Evolutionary conservation across 2,888 invertebrate genomes (phyloP).

Genomic region (Leptodirus hochenwartii): DNA sequence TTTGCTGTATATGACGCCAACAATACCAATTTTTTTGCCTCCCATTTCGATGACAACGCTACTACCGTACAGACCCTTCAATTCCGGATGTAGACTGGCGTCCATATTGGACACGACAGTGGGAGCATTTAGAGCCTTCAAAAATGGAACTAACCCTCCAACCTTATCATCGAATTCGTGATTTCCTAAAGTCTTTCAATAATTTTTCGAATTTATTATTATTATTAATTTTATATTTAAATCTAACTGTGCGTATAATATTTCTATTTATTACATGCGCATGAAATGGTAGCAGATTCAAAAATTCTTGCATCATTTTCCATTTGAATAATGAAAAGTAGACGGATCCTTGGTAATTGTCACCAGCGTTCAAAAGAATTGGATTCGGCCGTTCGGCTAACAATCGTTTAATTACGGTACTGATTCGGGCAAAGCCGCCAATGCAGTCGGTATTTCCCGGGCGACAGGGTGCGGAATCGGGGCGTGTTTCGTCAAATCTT

Average conservation of each 20-base stretch:
- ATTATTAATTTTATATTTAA: too few relatives aligned
- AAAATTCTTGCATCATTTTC: slow-evolving; percentile 53
- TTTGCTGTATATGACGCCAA: slow-evolving; percentile 45
- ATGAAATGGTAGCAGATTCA: slow-evolving; percentile 57
- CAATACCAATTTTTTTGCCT: slow-evolving; percentile 53
- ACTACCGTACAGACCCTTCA: slow-evolving; percentile 40
- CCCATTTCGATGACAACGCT: slow-evolving; percentile 41
- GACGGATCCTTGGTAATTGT: slow-evolving; percentile 71
- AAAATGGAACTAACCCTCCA: slow-evolving; percentile 50
- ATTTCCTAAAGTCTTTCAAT: slow-evolving; percentile 55
- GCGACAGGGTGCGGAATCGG: slow-evolving; percentile 34
- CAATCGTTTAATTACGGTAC: slow-evolving; percentile 32
- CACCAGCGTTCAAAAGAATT: slow-evolving; percentile 63
- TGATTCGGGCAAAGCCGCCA: slow-evolving; percentile 49
- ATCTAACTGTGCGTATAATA: too few relatives aligned
- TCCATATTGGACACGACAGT: slow-evolving; percentile 64
- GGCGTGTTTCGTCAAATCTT: slow-evolving; percentile 36
- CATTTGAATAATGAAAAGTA: slow-evolving; percentile 59
- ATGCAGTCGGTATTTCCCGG: slow-evolving; percentile 32
- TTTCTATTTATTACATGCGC: slow-evolving; percentile 63
- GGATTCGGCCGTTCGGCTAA: slow-evolving; percentile 33
- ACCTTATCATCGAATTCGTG: slow-evolving; percentile 72
- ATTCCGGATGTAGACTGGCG: slow-evolving; percentile 41
- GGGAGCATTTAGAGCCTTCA: slow-evolving; percentile 40
- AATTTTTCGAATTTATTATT: too few relatives aligned